A percentile compares a stretch with the other conserved stretches of the same genome.
phyloP scores from a whole-genome alignment of 2,888 invertebrate genomes.

The Branchipolynoe longqiensis region DNA sequence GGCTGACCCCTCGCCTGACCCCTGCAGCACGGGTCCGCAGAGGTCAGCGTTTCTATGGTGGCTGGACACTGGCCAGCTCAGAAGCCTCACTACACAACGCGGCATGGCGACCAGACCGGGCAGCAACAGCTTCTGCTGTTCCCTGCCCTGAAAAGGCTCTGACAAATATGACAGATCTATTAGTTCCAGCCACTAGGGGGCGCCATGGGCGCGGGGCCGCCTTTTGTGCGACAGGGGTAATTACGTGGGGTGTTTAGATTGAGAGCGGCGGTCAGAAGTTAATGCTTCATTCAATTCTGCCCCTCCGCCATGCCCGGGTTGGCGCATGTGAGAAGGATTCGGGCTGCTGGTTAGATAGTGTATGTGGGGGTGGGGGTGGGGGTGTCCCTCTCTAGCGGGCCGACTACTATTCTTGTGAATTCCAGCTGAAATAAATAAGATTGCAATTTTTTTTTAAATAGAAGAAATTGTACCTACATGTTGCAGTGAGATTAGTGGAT shows the following conservation, averaged over 20 bases:
- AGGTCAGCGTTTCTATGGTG: not conserved
- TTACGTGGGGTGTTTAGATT: not conserved
- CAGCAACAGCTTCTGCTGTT: not conserved
- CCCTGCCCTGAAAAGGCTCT: not conserved
- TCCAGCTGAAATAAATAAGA: too few relatives aligned
- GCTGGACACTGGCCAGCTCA: not conserved
- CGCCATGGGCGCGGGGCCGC: not conserved
- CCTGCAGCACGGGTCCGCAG: too few relatives aligned
- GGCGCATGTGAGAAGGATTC: too few relatives aligned
- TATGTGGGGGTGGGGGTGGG: not conserved
- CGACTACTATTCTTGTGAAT: too few relatives aligned
- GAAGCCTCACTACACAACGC: too few relatives aligned
- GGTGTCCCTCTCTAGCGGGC: too few relatives aligned
- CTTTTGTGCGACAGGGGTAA: slow-evolving; percentile 12
- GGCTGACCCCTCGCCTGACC: too few relatives aligned
- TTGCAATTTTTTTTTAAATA: too few relatives aligned
- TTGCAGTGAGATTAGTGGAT: too few relatives aligned
- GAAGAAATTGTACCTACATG: too few relatives aligned
- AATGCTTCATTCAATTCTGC: too few relatives aligned
- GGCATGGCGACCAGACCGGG: not conserved
- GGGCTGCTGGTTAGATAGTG: not conserved
- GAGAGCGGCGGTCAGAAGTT: slow-evolving; percentile 19
- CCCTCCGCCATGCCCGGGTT: too few relatives aligned
- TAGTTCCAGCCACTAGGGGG: not conserved
- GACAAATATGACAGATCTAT: slow-evolving; percentile 32